These are phyloP conservation scores for Latrodectus hesperus DNA, from an alignment of 2,888 invertebrate genomes.

Conservation along the genomic window DNA sequence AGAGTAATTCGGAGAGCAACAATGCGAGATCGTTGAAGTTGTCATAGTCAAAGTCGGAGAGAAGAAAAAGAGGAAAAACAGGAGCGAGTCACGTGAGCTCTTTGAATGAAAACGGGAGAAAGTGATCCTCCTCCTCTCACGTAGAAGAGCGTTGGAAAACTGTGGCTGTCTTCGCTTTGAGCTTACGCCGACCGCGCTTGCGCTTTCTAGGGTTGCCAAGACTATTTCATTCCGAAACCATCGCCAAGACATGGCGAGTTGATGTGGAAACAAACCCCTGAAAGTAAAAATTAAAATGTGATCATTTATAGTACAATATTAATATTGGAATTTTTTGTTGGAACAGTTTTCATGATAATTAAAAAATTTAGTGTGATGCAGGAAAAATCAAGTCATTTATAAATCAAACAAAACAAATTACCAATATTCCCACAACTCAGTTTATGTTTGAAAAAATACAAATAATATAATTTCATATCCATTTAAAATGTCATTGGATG, in stretches of 20 bases:
- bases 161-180: slow-evolving; percentile 19
- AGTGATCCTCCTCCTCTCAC: slow-evolving; percentile 2
- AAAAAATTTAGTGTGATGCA: too few species aligned
- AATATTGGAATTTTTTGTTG: too few species aligned
- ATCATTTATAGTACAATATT: slow-evolving; percentile 1
- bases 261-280: slow-evolving; percentile 22
- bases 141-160: slow-evolving; percentile 29
- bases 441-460: too few species aligned
- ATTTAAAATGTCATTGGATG: too few species aligned
- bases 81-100: not conserved
- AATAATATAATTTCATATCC: too few species aligned
- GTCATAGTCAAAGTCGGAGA: not conserved
- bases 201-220: slow-evolving; percentile 54
- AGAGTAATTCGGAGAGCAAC: too few species aligned
- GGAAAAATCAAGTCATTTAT: too few species aligned
- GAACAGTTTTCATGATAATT: too few species aligned
- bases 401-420: too few species aligned
- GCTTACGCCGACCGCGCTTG: slow-evolving; percentile 22
- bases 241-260: slow-evolving; percentile 52
- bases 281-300: slow-evolving; percentile 24
- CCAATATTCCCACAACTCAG: too few species aligned
- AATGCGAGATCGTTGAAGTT: too few species aligned
- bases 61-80: slow-evolving; percentile 5
- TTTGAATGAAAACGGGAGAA: slow-evolving; percentile 6
- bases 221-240: slow-evolving; percentile 8